Evolutionary conservation across 2,113 vertebrate species (phyloP).

Genomic region (Thinocorus orbignyianus): DNA sequence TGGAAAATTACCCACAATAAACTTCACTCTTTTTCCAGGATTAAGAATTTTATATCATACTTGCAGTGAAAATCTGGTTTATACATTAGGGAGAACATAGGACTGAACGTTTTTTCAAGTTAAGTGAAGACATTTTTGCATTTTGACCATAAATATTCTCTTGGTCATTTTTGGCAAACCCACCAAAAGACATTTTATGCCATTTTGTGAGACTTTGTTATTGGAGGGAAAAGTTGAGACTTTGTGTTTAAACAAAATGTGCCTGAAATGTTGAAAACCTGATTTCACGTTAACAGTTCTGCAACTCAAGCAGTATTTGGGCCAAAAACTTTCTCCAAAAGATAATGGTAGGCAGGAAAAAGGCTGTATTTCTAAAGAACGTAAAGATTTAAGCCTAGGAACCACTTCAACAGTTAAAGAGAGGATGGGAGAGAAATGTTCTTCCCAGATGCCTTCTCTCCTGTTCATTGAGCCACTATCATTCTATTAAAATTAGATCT

Average conservation of each 20-base stretch:
- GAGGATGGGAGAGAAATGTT: neutral
- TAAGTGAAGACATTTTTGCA: constrained; percentile 13
- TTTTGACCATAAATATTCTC: constrained; percentile 47
- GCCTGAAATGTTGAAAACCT: constrained; percentile 1
- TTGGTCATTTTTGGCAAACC: constrained; percentile 7
- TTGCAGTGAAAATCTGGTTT: constrained; percentile 20
- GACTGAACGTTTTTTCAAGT: neutral
- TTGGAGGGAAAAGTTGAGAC: neutral
- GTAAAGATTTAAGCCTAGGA: neutral
- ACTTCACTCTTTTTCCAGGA: neutral
- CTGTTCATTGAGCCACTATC: neutral
- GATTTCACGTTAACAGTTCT: constrained; percentile 31
- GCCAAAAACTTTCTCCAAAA: constrained; percentile 35
- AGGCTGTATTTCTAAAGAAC: neutral
- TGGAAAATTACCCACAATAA: neutral
- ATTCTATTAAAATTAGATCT: neutral
- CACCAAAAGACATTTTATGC: constrained; percentile 12
- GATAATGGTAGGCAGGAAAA: constrained; percentile 16
- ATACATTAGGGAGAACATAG: constrained; percentile 12
- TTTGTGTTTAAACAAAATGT: constrained; percentile 21
- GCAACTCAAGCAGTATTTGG: neutral
- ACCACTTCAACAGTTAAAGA: neutral
- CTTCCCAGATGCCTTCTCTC: neutral
- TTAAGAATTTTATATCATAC: neutral
- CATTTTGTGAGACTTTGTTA: neutral